A percentile compares a stretch with the other conserved stretches of the same genome.
Conservation (phyloP, 2,888 invertebrate species). For the Zeuzera pyrina region DNA sequence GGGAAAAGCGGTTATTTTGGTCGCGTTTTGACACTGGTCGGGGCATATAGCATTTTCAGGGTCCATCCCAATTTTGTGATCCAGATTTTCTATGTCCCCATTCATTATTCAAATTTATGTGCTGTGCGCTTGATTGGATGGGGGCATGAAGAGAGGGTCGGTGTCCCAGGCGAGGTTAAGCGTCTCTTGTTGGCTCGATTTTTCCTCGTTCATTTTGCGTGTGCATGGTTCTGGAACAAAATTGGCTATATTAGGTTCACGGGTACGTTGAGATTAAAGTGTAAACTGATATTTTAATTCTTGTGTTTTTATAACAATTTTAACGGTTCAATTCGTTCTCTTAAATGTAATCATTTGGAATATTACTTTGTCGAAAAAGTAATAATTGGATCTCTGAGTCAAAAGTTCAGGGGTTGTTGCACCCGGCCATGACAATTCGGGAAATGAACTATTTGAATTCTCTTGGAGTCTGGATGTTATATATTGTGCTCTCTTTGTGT, state of each 20-base stretch:
- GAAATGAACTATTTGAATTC: no score
- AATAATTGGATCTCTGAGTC: no score
- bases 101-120: slow-evolving; percentile 21
- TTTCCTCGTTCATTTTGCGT: slow-evolving; percentile 3
- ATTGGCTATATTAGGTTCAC: slow-evolving; percentile 15
- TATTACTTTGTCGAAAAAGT: no score
- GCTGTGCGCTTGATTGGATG: slow-evolving; percentile 12
- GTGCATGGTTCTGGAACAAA: slow-evolving; percentile 17
- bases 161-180: slow-evolving; percentile 1
- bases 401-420: no score
- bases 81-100: slow-evolving; percentile 14
- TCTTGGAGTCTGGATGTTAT: no score
- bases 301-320: no score
- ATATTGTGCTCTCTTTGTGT: no score
- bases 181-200: background rate
- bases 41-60: slow-evolving; percentile 19
- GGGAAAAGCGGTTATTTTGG: slow-evolving; percentile 30
- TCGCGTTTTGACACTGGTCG: slow-evolving; percentile 37
- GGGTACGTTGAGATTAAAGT: no score
- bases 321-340: no score
- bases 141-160: slow-evolving; percentile 1
- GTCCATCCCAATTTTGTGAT: slow-evolving; percentile 14
- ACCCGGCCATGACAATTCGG: no score
- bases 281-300: no score
- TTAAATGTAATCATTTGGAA: no score